Conservation (phyloP, 2,113 vertebrate genomes). For the Probosciger aterrimus region DNA sequence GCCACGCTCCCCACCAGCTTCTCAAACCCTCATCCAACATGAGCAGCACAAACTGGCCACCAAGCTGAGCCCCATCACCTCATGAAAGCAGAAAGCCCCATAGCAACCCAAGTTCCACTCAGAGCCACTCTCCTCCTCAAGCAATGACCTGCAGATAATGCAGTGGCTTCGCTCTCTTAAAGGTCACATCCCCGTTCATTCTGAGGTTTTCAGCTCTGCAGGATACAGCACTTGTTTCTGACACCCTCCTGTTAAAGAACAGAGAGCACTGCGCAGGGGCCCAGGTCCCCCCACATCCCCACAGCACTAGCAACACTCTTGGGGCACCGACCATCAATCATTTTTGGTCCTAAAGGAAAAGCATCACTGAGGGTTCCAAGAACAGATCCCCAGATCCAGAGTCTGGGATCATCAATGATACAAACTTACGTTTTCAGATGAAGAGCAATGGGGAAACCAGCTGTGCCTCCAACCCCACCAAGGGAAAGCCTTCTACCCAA, state of each 20-base stretch:
- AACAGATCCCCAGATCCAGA: fast-evolving
- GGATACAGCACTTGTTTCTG: not conserved
- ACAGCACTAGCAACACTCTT: fast-evolving
- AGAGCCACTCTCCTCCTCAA: not conserved
- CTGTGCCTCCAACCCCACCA: not conserved
- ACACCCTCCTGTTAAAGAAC: not conserved
- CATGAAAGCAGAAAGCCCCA: not conserved
- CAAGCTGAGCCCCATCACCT: not conserved
- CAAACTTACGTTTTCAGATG: not conserved
- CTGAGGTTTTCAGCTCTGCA: not conserved
- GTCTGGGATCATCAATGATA: not conserved
- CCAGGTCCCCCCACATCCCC: too few species aligned
- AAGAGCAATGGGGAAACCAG: not conserved
- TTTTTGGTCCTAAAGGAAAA: not conserved
- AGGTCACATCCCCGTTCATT: not conserved
- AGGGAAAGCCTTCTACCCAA: not conserved
- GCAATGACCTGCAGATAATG: not conserved
- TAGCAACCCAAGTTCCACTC: fast-evolving
- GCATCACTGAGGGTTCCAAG: not conserved
- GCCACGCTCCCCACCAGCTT: not conserved
- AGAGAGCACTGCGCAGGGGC: not conserved
- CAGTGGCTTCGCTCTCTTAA: not conserved
- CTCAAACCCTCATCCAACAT: not conserved
- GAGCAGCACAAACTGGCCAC: not conserved
- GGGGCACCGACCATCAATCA: not conserved